These are phyloP conservation scores for Arothron firmamentum DNA, from an alignment of 2,113 vertebrate species.

Conservation along the genomic window DNA sequence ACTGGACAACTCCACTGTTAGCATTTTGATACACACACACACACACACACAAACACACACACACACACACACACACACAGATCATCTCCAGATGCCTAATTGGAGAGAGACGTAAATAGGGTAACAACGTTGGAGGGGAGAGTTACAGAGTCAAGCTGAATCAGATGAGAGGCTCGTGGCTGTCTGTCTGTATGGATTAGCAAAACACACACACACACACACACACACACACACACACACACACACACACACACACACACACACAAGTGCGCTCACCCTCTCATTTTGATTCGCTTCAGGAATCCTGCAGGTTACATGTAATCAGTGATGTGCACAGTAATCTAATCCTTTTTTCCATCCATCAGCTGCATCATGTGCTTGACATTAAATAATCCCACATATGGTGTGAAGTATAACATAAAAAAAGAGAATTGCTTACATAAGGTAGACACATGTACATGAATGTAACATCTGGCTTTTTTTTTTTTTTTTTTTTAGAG, in stretches of 20 bases:
- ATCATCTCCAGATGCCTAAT: slow-evolving; percentile 69
- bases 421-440: not conserved
- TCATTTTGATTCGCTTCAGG: not conserved
- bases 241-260: not conserved
- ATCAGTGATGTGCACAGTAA: not conserved
- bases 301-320: not conserved
- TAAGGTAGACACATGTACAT: not conserved
- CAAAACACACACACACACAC: not conserved
- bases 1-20: slow-evolving; percentile 29
- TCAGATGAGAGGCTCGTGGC: slow-evolving; percentile 44
- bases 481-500: not conserved
- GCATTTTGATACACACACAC: slow-evolving; percentile 22
- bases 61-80: slow-evolving; percentile 26
- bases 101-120: slow-evolving; percentile 59
- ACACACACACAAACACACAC: slow-evolving; percentile 24
- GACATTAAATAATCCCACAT: not conserved
- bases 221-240: not conserved
- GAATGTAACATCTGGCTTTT: not conserved
- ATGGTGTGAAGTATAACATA: not conserved
- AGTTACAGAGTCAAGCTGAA: slow-evolving; percentile 32
- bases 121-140: slow-evolving; percentile 29
- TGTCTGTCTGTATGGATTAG: slow-evolving; percentile 28
- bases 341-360: not conserved
- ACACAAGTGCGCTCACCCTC: not conserved
- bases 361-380: too few relatives aligned